Evolutionary conservation across 64 coral and sea anemone species (phyloP).

Genomic region (Stylophora pistillata): DNA sequence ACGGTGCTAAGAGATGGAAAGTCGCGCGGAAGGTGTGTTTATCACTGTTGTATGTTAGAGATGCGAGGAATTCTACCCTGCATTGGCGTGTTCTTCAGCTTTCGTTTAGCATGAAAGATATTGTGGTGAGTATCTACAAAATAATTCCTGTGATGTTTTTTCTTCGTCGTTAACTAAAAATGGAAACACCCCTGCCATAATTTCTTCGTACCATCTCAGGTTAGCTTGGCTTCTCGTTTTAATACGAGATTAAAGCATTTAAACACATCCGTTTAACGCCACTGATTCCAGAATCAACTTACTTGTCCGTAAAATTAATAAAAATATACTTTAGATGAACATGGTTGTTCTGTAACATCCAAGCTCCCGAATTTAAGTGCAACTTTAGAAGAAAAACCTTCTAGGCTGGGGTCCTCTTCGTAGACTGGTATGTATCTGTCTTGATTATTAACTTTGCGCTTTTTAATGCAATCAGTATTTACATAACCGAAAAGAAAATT

Average conservation of each 20-base stretch:
- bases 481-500: neutral
- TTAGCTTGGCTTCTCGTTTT: neutral
- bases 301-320: neutral
- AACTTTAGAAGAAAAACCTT: no score
- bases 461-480: neutral
- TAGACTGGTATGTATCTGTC: no score
- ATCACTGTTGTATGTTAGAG: neutral
- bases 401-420: no score
- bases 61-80: neutral
- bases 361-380: no score
- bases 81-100: neutral
- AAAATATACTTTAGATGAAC: no score
- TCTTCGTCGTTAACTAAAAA: neutral
- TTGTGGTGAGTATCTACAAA: constrained; percentile 4
- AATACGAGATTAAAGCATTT: neutral
- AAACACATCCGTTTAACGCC: neutral
- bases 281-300: neutral
- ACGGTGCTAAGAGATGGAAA: neutral
- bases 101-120: constrained; percentile 12
- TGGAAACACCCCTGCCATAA: no score
- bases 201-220: no score
- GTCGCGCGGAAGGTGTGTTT: neutral
- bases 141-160: neutral
- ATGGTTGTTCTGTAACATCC: no score
- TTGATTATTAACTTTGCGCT: neutral